Conservation (phyloP, 2,113 vertebrate genomes). For the Lethenteron reissneri region DNA sequence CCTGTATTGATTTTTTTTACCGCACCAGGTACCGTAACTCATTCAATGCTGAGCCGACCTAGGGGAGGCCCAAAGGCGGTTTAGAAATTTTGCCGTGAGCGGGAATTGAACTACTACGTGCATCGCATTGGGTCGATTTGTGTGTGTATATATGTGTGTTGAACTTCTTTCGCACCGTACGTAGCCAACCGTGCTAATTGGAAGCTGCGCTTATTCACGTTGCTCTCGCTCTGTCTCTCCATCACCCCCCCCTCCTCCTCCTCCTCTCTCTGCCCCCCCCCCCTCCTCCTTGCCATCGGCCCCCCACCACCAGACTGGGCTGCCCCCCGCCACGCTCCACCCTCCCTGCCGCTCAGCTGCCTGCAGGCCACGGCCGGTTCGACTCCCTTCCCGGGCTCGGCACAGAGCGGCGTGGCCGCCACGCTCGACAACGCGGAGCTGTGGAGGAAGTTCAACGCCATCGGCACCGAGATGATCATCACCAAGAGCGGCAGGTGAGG, state of each 20-base stretch:
- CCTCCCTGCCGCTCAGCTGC: neutral
- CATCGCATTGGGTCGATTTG: too few species aligned
- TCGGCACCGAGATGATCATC: constrained; percentile 22
- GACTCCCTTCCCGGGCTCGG: neutral
- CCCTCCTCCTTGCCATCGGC: neutral
- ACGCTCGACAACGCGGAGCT: constrained; percentile 16
- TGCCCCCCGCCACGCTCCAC: neutral
- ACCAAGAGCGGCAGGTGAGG: constrained; percentile 19
- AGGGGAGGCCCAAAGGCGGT: too few species aligned
- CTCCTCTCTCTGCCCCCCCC: neutral
- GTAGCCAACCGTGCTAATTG: too few species aligned
- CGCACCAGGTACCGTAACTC: too few species aligned
- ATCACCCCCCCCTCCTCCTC: neutral
- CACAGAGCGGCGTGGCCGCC: neutral
- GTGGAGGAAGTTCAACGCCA: constrained; percentile 16
- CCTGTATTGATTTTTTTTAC: too few species aligned
- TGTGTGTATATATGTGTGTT: too few species aligned
- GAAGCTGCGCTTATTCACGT: too few species aligned
- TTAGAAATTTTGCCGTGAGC: too few species aligned
- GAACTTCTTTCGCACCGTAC: too few species aligned
- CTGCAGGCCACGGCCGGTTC: neutral
- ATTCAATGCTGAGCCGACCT: too few species aligned
- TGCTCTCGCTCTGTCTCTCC: neutral
- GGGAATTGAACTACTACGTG: too few species aligned
- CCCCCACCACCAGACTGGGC: neutral